Conservation (phyloP, 2,113 vertebrate genomes). For the Plotosus lineatus region DNA sequence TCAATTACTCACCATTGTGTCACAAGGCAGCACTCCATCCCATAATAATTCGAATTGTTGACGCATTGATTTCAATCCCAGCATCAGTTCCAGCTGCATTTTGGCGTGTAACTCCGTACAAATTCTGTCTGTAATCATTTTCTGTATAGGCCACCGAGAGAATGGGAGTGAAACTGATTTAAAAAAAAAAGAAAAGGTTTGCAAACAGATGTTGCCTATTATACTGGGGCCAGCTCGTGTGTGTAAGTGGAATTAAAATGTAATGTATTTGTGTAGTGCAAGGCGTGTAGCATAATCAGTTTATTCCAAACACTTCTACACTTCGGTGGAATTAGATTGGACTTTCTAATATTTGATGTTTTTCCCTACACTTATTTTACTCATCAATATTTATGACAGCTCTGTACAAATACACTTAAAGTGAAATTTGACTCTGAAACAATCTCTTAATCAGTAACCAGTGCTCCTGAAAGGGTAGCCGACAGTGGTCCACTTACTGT, state of each 20-base stretch:
- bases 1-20: conserved; percentile 13
- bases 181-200: conserved; percentile 64
- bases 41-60: conserved; percentile 12
- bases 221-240: conserved; percentile 57
- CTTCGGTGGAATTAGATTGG: conserved; percentile 14
- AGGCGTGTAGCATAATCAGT: conserved; percentile 59
- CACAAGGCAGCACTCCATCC: conserved; percentile 22
- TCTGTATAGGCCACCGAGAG: conserved; percentile 63
- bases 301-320: conserved; percentile 52
- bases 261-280: conserved; percentile 63
- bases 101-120: conserved; percentile 53
- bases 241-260: conserved; percentile 59
- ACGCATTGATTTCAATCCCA: conserved; percentile 5
- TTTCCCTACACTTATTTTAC: conserved; percentile 19
- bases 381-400: conserved; percentile 23
- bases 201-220: conserved; percentile 71
- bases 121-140: conserved; percentile 68
- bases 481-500: neutral
- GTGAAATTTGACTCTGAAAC: neutral
- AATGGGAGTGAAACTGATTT: conserved; percentile 61
- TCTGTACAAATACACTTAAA: neutral
- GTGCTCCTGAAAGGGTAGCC: neutral
- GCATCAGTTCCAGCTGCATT: conserved; percentile 58
- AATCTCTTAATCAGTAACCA: neutral
- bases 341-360: neutral